phyloP scores from a whole-genome alignment of 2,797 vertebrate species.

The Thalassophryne amazonica region DNA sequence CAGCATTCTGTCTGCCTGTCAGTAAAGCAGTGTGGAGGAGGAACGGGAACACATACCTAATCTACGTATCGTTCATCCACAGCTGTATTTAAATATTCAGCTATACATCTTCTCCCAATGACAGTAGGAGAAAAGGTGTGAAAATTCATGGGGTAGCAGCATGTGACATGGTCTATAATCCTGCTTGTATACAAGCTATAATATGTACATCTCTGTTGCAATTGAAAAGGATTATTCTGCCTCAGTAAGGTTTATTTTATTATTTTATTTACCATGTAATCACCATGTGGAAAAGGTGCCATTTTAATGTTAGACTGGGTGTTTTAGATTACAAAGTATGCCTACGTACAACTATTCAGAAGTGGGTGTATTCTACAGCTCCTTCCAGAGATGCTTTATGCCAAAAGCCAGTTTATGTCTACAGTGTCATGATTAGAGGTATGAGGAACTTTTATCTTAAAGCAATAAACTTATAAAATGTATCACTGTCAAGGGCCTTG shows the following conservation, averaged over 20 bases:
- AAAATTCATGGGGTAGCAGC: slow-evolving; percentile 5
- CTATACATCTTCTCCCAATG: slow-evolving; percentile 1
- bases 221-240: slow-evolving; percentile 10
- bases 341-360: too few relatives aligned
- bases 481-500: too few relatives aligned
- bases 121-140: slow-evolving; percentile 13
- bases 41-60: slow-evolving; percentile 31
- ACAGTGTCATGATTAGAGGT: too few relatives aligned
- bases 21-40: slow-evolving; percentile 38
- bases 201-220: neutral
- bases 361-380: too few relatives aligned
- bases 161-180: slow-evolving; percentile 1
- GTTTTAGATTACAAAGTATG: too few relatives aligned
- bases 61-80: slow-evolving; percentile 44
- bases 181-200: slow-evolving; percentile 11
- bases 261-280: slow-evolving; percentile 7
- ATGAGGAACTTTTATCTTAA: too few relatives aligned
- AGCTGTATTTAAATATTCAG: slow-evolving; percentile 26
- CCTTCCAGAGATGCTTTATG: too few relatives aligned
- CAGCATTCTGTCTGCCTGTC: slow-evolving; percentile 12
- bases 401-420: too few relatives aligned
- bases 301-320: neutral
- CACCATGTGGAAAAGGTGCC: slow-evolving; percentile 3
- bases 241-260: neutral
- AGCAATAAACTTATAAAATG: too few relatives aligned